phyloP scores from a whole-genome alignment of 2,113 vertebrate species.

The Dolichotis patagonum region DNA sequence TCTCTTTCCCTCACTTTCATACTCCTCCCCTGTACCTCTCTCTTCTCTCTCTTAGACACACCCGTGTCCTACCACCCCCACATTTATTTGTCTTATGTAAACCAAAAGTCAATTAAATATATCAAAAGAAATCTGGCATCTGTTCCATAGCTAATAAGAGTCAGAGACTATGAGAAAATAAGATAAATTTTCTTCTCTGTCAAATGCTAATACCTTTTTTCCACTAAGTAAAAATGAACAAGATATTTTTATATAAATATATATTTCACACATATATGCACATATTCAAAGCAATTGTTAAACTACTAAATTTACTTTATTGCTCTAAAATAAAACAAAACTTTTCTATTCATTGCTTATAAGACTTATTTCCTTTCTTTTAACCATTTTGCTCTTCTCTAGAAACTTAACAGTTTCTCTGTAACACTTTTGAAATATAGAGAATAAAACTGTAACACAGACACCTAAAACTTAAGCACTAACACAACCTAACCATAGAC shows the following conservation, averaged over 20 bases:
- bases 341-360: background rate
- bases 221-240: background rate
- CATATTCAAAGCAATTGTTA: background rate
- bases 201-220: background rate
- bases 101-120: conserved; percentile 44
- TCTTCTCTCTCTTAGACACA: background rate
- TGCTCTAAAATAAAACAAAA: background rate
- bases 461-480: background rate
- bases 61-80: background rate
- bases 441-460: background rate
- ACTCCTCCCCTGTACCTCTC: too few relatives aligned
- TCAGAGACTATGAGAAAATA: background rate
- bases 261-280: background rate
- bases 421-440: background rate
- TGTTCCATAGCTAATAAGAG: background rate
- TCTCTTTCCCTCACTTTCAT: too few relatives aligned
- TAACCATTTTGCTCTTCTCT: background rate
- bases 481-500: background rate
- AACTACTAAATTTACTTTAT: background rate
- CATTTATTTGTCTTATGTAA: conserved; percentile 6
- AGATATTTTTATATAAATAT: background rate
- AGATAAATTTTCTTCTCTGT: background rate
- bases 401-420: background rate
- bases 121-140: background rate
- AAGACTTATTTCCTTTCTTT: background rate